Evolutionary conservation across 2,797 vertebrate species (phyloP).

Genomic region (Danio aesculapii): DNA sequence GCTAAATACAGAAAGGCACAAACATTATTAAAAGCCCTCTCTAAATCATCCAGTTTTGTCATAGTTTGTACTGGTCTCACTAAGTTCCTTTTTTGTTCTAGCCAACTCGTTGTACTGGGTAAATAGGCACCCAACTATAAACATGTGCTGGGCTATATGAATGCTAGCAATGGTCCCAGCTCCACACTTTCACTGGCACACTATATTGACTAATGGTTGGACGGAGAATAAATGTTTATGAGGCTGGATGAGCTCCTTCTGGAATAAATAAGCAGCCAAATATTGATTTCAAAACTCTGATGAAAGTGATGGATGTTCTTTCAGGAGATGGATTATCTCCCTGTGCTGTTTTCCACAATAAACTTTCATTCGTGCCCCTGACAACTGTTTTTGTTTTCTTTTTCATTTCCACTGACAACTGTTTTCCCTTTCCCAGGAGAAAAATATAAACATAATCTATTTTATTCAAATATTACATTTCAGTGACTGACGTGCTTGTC

Average conservation of each 20-base stretch:
- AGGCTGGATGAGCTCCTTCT: not conserved
- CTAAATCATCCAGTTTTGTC: not conserved
- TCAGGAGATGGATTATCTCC: constrained; percentile 13
- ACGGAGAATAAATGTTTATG: constrained; percentile 3
- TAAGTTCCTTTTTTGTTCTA: not conserved
- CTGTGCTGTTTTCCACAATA: constrained; percentile 3
- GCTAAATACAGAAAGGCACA: not conserved
- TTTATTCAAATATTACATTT: not conserved
- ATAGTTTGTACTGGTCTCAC: not conserved
- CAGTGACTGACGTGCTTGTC: no score
- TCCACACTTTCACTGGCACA: constrained; percentile 4
- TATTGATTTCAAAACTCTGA: constrained; percentile 32
- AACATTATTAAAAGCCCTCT: not conserved
- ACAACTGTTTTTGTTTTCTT: not conserved
- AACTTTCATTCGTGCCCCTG: constrained; percentile 7
- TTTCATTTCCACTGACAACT: not conserved
- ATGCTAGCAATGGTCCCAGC: not conserved
- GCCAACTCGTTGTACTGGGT: not conserved
- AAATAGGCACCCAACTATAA: constrained; percentile 1
- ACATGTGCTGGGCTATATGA: not conserved
- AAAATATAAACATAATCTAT: not conserved
- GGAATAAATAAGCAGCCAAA: constrained; percentile 19
- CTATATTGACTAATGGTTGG: constrained; percentile 1
- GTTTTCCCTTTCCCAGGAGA: not conserved
- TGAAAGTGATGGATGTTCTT: constrained; percentile 26